A percentile compares a stretch with the other conserved stretches of the same genome.
Conservation (phyloP, 2,797 vertebrate genomes). For the Danio jaintianensis region DNA sequence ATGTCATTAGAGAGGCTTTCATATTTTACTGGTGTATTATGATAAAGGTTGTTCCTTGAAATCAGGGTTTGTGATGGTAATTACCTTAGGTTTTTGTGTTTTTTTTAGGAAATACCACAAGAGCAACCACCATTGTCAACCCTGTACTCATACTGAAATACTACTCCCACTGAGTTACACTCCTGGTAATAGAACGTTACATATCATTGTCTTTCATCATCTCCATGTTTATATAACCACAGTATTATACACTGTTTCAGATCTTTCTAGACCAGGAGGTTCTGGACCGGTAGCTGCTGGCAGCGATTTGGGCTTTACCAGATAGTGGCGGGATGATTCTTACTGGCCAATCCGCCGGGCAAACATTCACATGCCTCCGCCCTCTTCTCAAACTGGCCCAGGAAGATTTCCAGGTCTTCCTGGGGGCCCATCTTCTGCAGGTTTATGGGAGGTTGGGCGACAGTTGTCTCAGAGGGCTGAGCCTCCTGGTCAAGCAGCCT, state of each 20-base stretch:
- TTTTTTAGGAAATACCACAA: conserved; percentile 35
- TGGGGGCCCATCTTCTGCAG: too few species aligned
- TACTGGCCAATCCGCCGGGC: too few species aligned
- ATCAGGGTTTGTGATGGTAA: background rate
- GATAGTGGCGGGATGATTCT: too few species aligned
- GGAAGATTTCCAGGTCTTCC: too few species aligned
- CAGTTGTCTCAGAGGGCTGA: too few species aligned
- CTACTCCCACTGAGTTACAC: background rate
- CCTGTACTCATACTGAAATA: conserved; percentile 21
- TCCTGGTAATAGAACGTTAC: background rate
- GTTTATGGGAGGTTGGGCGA: too few species aligned
- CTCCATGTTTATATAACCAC: background rate
- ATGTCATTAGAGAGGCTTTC: background rate
- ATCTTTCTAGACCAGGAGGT: too few species aligned
- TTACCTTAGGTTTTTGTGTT: background rate
- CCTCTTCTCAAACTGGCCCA: too few species aligned
- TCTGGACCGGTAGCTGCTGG: too few species aligned
- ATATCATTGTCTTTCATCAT: background rate
- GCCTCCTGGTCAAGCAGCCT: too few species aligned
- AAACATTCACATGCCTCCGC: too few species aligned
- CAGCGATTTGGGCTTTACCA: too few species aligned
- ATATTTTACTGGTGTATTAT: background rate
- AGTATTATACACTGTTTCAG: background rate
- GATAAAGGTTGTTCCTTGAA: background rate
- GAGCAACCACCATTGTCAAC: conserved; percentile 21